Percentiles rank a stretch among this genome's conserved stretches.
These are phyloP conservation scores for Nephila pilipes DNA, from an alignment of 1,140 invertebrate species.

Conservation along the genomic window DNA sequence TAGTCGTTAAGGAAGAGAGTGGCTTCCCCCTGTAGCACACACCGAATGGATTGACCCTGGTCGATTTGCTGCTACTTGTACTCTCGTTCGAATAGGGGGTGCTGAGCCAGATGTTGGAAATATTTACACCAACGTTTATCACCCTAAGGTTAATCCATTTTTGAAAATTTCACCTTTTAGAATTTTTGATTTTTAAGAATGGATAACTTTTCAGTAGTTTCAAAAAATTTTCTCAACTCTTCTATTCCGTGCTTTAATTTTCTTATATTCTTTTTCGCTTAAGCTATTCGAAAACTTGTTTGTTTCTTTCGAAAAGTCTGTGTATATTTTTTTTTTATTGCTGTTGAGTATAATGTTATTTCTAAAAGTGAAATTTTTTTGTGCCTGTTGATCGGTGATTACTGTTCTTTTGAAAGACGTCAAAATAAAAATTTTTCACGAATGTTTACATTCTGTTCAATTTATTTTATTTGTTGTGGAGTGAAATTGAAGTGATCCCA, in stretches of 20 bases:
- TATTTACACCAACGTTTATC: conserved; percentile 9
- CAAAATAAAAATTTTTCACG: too few relatives aligned
- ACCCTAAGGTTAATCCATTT: conserved; percentile 32
- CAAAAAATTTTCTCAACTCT: background rate
- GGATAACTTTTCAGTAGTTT: background rate
- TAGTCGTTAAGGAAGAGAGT: background rate
- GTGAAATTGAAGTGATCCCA: too few relatives aligned
- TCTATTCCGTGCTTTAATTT: background rate
- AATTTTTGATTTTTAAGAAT: background rate
- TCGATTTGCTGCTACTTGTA: conserved; percentile 54
- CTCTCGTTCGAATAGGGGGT: background rate
- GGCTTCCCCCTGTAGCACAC: background rate
- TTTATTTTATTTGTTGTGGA: too few relatives aligned
- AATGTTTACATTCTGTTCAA: too few relatives aligned
- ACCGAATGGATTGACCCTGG: conserved; percentile 52
- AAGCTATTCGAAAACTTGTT: background rate
- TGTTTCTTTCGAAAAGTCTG: too few relatives aligned
- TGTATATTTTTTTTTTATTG: too few relatives aligned
- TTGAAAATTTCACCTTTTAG: background rate
- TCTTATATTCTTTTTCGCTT: background rate
- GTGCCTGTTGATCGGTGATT: too few relatives aligned
- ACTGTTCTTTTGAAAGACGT: too few relatives aligned
- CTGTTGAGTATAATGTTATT: too few relatives aligned
- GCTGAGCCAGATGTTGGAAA: conserved; percentile 36
- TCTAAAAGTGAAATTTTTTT: too few relatives aligned